Evolutionary conservation across 2,797 vertebrate genomes (phyloP).

Genomic region (Lagodon rhomboides): DNA sequence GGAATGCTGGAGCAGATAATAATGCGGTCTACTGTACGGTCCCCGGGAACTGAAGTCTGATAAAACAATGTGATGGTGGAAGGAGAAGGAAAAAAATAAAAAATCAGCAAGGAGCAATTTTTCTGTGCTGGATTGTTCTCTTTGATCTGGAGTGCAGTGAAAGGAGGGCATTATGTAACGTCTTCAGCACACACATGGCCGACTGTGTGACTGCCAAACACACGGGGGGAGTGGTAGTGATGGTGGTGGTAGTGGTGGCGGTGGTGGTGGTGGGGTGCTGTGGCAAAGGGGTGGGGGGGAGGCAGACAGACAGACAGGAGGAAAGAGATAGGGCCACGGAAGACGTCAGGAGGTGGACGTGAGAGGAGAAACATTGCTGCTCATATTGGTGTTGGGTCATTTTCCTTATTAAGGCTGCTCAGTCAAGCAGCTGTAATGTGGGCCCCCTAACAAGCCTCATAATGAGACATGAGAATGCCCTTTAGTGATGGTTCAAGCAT

Average conservation of each 20-base stretch:
- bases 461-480: conserved; percentile 78
- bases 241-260: conserved; percentile 41
- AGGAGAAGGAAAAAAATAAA: conserved; percentile 54
- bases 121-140: conserved; percentile 81
- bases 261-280: conserved; percentile 41
- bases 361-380: conserved; percentile 66
- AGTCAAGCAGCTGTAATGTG: conserved; percentile 71
- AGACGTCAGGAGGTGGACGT: conserved; percentile 56
- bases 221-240: conserved; percentile 65
- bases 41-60: conserved; percentile 61
- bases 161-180: conserved; percentile 87
- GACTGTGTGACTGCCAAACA: conserved; percentile 87
- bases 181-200: conserved; percentile 88
- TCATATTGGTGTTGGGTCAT: conserved; percentile 76
- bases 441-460: conserved; percentile 71
- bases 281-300: conserved; percentile 46
- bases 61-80: conserved; percentile 72
- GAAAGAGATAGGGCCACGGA: conserved; percentile 65
- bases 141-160: conserved; percentile 85
- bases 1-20: conserved; percentile 57
- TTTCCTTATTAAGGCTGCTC: conserved; percentile 80
- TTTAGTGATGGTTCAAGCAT: conserved; percentile 74
- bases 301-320: conserved; percentile 56
- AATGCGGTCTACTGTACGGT: conserved; percentile 60
- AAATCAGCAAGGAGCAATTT: conserved; percentile 76